Base-by-base conservation (phyloP, 2,888 invertebrate species). In the Drosophila tanythrix region DNA sequence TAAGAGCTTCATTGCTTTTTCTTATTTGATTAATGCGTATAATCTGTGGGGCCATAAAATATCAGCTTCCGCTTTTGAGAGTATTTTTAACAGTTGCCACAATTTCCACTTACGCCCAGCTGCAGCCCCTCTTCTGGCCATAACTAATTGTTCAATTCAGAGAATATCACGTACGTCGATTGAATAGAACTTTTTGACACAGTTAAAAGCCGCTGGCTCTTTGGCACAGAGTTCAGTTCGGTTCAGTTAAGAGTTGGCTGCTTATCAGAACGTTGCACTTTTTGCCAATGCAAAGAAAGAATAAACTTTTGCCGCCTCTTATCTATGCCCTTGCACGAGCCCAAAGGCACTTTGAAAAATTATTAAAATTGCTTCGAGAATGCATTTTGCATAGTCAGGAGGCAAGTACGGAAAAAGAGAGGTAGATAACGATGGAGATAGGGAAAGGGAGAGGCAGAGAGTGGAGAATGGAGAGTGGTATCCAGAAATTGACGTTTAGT, bases 241-340 rank as follows among this genome's bases (percentile, higher is more conserved):
- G 65, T 61, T 78, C 61, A 27, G 53, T 62, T 68, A 50, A 71
- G 78, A 62, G 61, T 62, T 68, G 68, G 27, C 50, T 72, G 79
- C 89, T 83, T 84, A 84, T 88, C 88, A 71, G 90, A 82, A 65
- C 85, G 56, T 84, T 85, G 90, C 84, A 85, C 90, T 85, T 85
- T 89, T 85, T 70, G 83, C 65, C 52, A 61, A 55, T 58, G 72
- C 67, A 70, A 70, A 79, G 64, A 63, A 63, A 64, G 66, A 29
- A 69, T 58, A 48, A 74, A 80, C 68, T 74, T 81, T 78, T 48
- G 53, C 46, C 52, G 13, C 13, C 43, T 70, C 87, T 83, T 83
- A 83, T 83, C 89, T 88, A 53, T 64, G 83, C 64, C 70, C 63
- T 31, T 70, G 69, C 87, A 89, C 50, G 59, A 72, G 79, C 68